These are phyloP conservation scores for Nannoperca australis DNA, from an alignment of 2,797 vertebrate genomes.

Conservation along the genomic window DNA sequence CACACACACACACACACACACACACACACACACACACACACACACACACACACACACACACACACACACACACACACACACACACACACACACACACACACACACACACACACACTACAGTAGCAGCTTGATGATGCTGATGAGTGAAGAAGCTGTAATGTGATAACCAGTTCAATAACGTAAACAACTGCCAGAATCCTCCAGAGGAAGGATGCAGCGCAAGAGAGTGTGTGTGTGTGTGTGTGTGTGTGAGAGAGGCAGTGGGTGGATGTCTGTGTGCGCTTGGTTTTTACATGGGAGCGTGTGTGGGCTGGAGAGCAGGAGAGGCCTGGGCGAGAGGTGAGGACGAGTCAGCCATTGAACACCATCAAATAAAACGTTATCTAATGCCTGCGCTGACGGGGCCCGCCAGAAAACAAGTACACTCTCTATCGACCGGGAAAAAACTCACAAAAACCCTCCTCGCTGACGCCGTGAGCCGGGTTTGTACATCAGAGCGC, in stretches of 20 bases:
- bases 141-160: conserved; percentile 83
- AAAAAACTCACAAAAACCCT: no score
- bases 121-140: no score
- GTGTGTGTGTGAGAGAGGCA: conserved; percentile 37
- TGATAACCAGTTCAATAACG: conserved; percentile 83
- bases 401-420: conserved; percentile 69
- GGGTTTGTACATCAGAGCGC: conserved; percentile 44
- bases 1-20: no score
- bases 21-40: no score
- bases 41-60: no score
- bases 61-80: no score
- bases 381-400: conserved; percentile 81
- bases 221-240: conserved; percentile 33
- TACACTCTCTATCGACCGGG: conserved; percentile 66
- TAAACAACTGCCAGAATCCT: conserved; percentile 82
- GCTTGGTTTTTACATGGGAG: conserved; percentile 70
- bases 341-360: conserved; percentile 83
- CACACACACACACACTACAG: no score
- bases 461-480: conserved; percentile 48
- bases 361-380: conserved; percentile 83
- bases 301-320: conserved; percentile 80
- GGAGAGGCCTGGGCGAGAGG: conserved; percentile 81
- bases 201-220: conserved; percentile 72
- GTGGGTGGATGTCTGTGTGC: conserved; percentile 47
- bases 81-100: no score